Conservation (phyloP, 30 jellyfish, hydroid and myxozoan genomes). For the Cassiopea xamachana region DNA sequence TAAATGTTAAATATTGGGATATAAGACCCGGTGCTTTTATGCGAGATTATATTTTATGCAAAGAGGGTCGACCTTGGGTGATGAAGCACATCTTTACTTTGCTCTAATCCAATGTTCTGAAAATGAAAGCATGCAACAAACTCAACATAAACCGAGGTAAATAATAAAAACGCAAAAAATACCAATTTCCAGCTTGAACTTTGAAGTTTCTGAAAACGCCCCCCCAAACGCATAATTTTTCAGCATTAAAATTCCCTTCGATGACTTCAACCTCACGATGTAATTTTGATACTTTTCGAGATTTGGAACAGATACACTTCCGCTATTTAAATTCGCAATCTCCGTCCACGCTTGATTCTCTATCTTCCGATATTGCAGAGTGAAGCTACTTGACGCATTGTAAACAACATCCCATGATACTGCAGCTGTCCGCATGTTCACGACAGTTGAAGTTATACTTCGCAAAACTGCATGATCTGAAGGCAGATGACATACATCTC, state of each 20-base stretch:
- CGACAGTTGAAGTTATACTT: conserved; percentile 1
- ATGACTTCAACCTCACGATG: conserved; percentile 19
- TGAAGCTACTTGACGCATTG: conserved; percentile 21
- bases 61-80: no score
- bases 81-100: no score
- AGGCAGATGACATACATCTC: neutral
- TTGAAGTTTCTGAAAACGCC: conserved; percentile 32
- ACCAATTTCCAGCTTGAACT: neutral
- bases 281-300: conserved; percentile 17
- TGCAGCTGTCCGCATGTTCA: conserved; percentile 14
- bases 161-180: neutral
- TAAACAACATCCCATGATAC: conserved; percentile 12
- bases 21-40: no score
- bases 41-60: no score
- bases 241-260: conserved; percentile 27
- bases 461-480: conserved; percentile 35
- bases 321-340: neutral
- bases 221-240: conserved; percentile 32
- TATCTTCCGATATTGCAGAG: conserved; percentile 30
- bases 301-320: neutral
- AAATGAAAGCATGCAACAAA: no score
- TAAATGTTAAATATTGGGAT: no score
- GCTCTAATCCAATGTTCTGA: no score
- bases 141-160: neutral
- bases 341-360: conserved; percentile 25